phyloP scores from a whole-genome alignment of 2,888 invertebrate genomes.

The Aporophyla lueneburgensis region DNA sequence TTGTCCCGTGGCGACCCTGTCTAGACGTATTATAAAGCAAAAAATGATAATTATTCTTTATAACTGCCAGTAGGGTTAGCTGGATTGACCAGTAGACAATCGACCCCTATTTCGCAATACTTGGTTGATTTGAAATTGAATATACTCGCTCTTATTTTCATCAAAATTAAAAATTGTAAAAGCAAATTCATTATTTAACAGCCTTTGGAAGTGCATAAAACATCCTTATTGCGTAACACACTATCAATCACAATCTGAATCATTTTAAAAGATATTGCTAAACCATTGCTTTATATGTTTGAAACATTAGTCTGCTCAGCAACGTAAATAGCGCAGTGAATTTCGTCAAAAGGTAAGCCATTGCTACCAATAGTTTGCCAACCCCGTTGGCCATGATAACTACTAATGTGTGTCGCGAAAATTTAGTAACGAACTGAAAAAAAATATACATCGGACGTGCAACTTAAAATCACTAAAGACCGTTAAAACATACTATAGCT shows the following conservation, averaged over 20 bases:
- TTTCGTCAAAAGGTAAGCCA: too few species aligned
- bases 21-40: conserved; percentile 44
- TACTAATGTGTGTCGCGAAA: not conserved
- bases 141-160: not conserved
- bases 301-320: too few species aligned
- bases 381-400: not conserved
- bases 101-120: conserved; percentile 20
- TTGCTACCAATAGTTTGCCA: too few species aligned
- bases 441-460: not conserved
- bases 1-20: conserved; percentile 40
- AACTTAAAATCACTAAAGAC: not conserved
- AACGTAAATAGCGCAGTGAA: too few species aligned
- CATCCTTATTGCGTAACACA: too few species aligned
- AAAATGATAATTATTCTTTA: conserved; percentile 9
- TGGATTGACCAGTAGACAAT: conserved; percentile 8
- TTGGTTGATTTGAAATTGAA: not conserved
- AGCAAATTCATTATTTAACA: too few species aligned
- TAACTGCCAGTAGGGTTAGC: conserved; percentile 6
- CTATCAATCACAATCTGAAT: too few species aligned
- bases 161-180: too few species aligned
- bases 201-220: too few species aligned
- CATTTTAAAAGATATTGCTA: too few species aligned
- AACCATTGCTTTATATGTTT: too few species aligned
- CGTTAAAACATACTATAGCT: conserved; percentile 4
- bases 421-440: not conserved